These are phyloP conservation scores for Tangara arthus DNA, from an alignment of 2,797 vertebrate species.

Conservation along the genomic window DNA sequence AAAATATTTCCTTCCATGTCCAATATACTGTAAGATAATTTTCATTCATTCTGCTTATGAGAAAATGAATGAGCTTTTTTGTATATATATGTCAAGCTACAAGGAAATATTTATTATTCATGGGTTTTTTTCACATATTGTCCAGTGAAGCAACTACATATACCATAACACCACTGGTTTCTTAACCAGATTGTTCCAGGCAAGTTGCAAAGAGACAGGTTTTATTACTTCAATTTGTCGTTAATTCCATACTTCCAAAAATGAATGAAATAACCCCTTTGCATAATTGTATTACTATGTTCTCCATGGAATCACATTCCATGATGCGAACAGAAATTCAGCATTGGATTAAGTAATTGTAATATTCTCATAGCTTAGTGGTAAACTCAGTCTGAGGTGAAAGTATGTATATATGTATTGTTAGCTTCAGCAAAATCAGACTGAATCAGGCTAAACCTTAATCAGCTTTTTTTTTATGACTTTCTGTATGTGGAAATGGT, in stretches of 20 bases:
- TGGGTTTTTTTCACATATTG: neutral
- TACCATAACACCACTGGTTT: neutral
- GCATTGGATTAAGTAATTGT: neutral
- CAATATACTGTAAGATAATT: neutral
- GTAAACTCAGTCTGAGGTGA: neutral
- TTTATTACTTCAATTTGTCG: conserved; percentile 4
- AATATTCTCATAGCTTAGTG: neutral
- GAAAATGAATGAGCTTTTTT: neutral
- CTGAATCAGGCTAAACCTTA: neutral
- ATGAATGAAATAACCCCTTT: neutral
- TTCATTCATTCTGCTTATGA: neutral
- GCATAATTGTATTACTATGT: conserved; percentile 15
- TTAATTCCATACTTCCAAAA: conserved; percentile 4
- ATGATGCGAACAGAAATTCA: neutral
- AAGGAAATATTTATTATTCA: neutral
- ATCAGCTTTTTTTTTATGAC: neutral
- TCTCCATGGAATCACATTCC: neutral
- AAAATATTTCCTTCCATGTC: neutral
- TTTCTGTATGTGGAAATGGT: neutral
- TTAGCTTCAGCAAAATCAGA: neutral
- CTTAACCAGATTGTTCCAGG: neutral
- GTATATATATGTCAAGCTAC: neutral
- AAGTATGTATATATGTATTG: neutral
- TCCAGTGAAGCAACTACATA: neutral
- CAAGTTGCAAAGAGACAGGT: neutral